Evolutionary conservation across 2,797 vertebrate genomes (phyloP).

Genomic region (Morus bassanus): DNA sequence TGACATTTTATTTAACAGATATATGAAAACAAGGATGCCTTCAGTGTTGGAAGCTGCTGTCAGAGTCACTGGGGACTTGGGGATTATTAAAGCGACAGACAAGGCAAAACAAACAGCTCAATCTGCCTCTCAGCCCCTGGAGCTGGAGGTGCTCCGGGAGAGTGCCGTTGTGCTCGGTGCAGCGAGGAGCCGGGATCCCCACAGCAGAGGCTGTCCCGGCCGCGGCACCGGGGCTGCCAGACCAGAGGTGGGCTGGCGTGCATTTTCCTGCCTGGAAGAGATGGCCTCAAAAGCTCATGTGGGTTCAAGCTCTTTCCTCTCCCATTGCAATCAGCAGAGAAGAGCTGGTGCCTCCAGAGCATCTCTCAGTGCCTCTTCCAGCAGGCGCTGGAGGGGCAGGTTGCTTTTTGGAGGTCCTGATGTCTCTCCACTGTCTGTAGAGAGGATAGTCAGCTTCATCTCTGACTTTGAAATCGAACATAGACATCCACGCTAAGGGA

Average conservation of each 20-base stretch:
- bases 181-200: background rate
- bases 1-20: conserved; percentile 61
- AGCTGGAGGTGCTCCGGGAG: background rate
- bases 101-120: conserved; percentile 66
- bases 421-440: background rate
- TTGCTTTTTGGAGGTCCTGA: background rate
- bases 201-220: rapidly evolving
- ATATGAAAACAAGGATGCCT: conserved; percentile 49
- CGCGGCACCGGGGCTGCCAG: rapidly evolving
- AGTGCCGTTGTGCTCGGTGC: rapidly evolving
- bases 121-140: background rate
- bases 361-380: background rate
- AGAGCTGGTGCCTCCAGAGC: background rate
- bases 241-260: background rate
- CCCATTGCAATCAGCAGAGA: background rate
- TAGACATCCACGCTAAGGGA: background rate
- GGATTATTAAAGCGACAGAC: conserved; percentile 62
- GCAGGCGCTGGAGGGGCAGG: rapidly evolving
- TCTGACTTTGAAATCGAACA: background rate
- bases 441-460: background rate
- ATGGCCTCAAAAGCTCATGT: background rate
- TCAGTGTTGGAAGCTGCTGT: conserved; percentile 39
- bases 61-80: conserved; percentile 47
- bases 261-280: background rate
- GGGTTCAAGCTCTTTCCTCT: background rate